Conservation (phyloP, 1,140 invertebrate genomes). For the Scaptomyza montana region DNA sequence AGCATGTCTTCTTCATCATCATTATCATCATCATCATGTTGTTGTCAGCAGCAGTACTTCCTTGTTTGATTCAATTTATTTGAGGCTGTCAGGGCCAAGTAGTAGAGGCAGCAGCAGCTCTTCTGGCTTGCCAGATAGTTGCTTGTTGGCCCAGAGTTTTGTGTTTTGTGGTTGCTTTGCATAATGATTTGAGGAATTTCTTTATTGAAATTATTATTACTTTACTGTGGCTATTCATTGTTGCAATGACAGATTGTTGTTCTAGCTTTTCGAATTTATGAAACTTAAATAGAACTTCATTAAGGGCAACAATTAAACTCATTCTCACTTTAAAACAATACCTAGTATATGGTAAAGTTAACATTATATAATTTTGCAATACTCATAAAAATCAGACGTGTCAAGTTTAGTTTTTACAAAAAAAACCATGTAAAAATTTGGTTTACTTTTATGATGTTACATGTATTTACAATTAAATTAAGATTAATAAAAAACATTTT, state of each 20-base stretch:
- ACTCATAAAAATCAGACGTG: no score
- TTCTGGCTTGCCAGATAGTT: conserved; percentile 15
- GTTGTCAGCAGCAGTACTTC: conserved; percentile 38
- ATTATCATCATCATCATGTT: neutral
- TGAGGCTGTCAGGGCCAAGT: conserved; percentile 57
- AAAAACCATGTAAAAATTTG: no score
- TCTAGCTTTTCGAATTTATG: neutral
- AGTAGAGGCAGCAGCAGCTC: neutral
- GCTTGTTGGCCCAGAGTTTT: conserved; percentile 32
- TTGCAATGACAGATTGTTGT: conserved; percentile 16
- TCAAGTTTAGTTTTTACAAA: no score
- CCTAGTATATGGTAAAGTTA: no score
- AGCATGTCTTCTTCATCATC: neutral
- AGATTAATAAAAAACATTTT: no score
- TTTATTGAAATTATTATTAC: conserved; percentile 64
- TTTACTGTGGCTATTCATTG: neutral
- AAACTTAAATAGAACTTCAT: no score
- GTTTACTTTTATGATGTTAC: no score
- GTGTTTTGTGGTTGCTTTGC: conserved; percentile 36
- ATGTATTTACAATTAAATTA: no score
- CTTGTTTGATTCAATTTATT: conserved; percentile 79
- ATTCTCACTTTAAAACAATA: no score
- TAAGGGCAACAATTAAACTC: no score
- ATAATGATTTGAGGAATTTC: conserved; percentile 77
- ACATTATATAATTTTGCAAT: no score